Base-by-base conservation (phyloP, 2,113 vertebrate species). In the Lophius piscatorius region DNA sequence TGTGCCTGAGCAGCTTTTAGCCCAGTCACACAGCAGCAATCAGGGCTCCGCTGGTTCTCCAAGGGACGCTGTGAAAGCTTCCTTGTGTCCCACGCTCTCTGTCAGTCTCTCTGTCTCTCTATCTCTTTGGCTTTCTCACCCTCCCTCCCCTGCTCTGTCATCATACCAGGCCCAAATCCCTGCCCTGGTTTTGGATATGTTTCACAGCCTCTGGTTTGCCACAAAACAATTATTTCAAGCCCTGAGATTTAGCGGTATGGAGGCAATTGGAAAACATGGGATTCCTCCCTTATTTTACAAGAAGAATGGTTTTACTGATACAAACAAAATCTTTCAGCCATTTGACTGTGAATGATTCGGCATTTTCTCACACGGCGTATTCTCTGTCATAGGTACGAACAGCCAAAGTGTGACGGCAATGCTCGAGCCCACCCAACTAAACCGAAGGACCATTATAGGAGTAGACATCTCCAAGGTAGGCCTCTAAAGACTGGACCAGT, bases 381-480 rank as follows among this genome's bases (percentile, higher is more conserved):
- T 56, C 14, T 61, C 22, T 84, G 29, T 52, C 18, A 8, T 56
- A 98, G 96, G 82, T 98, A 97, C 4, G 95, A 98, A 45, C 96
- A 98, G 82, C 96, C 96, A 2, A 98, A 98, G 65, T 98, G 96
- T 65, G 94, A 98, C 35, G 90, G 89, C 8, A 89, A 94, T 0
- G 96, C 96, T 70, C 90, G 96, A 86, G 96, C 96, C 13, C 93
- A 96, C 70, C 95, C 96, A 11, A 72, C 91, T 18, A 95, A 93
- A 84, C 89, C 94, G 1, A 94, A 94, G 83, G 95, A 98, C 70
- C 87, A 94, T 63, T 98, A 92, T 83, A 91, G 88, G 83, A 94
- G 92, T 80, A 91, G 96, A 57, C 94, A 94, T 76, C 93, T 98
- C 47, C 95, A 96, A 90, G 96, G 96, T 98, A 68, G 82, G 92